phyloP scores from a whole-genome alignment of 2,113 vertebrate species.

The Uropsilus gracilis region DNA sequence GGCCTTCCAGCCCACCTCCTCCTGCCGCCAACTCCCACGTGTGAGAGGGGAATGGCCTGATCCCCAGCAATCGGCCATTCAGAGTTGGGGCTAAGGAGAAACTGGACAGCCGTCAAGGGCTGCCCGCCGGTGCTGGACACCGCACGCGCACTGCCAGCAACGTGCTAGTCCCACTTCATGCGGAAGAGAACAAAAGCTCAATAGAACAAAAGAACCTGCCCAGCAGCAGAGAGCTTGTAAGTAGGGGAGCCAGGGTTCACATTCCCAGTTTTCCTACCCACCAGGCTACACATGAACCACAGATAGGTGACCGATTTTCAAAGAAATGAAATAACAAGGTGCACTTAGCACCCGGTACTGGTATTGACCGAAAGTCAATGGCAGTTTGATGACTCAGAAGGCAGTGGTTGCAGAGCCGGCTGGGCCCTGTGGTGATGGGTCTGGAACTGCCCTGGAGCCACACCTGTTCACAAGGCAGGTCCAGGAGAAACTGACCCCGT shows the following conservation, averaged over 20 bases:
- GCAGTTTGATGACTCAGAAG: slow-evolving; percentile 35
- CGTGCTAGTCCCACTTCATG: not conserved
- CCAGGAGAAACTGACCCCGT: not conserved
- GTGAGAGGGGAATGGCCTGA: not conserved
- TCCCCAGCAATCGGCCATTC: not conserved
- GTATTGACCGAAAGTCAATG: not conserved
- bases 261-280: not conserved
- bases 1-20: too few species aligned
- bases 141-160: not conserved
- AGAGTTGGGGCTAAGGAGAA: not conserved
- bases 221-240: not conserved
- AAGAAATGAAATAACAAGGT: slow-evolving; percentile 23
- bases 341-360: not conserved
- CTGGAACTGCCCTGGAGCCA: not conserved
- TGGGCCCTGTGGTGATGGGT: not conserved
- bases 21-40: not conserved
- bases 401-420: not conserved
- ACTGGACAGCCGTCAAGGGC: not conserved
- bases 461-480: not conserved
- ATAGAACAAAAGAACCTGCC: not conserved
- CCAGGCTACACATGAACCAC: not conserved
- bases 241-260: not conserved
- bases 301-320: not conserved
- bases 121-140: not conserved
- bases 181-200: not conserved